Evolutionary conservation across 53 echinoderm and acorn worm species (phyloP), one percentile per base, ranked within the genome.

Genomic region (Luidia sarsii): DNA sequence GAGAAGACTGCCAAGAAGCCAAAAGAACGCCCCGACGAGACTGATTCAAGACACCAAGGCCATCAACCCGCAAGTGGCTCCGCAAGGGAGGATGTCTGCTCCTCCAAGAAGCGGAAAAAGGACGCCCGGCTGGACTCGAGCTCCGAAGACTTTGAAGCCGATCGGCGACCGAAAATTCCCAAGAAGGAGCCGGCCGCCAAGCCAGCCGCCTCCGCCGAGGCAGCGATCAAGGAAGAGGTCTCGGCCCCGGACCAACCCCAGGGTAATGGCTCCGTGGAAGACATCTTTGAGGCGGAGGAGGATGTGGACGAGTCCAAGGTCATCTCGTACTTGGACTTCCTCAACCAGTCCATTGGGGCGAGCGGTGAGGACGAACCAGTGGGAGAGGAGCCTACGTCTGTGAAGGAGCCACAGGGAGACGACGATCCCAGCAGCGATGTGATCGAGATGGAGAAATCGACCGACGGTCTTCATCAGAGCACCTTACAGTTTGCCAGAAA

Each of bases 301-400:
- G 41, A 20, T 38, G 0, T 27, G 33, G 80, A 33, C 16, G 48
- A 34, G 13, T 46, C 82, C 18, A 85, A 67, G 46, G 66, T 81
- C 2, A 88, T 92, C 20, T 92, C 92, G 0, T 92, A 81, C 64
- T 34, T 74, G 35, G 92, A 92, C 32, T 92, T 92, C 48, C 81
- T 92, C 39, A 92, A 75, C 60, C 71, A 85, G 43, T 80, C 69
- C 7, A 60, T 80, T 59, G 71, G 33, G 30, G 72, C 69, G 50
- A 30, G 31, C 15, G 70, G 64, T 32, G 65, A 80, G 38, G 6
- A 6, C 41, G 41, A 41, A 6, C 6, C 41, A 41, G 11, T 11
- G 6, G 41, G 41, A 41, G 11, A 6, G 11, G 11, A 41, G 41
- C 41, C 6, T 7, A 41, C 41, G 6, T 6, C 6, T 7, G 41